phyloP scores from a whole-genome alignment of 2,797 vertebrate species.

The Anabas testudineus region DNA sequence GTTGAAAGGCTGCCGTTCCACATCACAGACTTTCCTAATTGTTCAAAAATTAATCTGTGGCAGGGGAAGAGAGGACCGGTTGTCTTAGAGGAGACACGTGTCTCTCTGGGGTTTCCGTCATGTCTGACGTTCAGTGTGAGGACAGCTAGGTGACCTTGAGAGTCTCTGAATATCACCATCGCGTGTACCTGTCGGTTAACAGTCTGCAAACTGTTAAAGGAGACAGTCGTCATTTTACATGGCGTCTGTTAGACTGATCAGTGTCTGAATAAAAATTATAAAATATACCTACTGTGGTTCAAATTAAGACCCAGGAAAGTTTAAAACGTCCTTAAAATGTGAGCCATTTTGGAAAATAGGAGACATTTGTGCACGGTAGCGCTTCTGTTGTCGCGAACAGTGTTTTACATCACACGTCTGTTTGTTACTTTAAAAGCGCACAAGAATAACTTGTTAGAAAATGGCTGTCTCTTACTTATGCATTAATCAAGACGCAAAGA shows the following conservation, averaged over 20 bases:
- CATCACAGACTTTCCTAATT: constrained; percentile 80
- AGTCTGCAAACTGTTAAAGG: constrained; percentile 16
- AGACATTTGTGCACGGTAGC: background rate
- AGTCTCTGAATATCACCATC: constrained; percentile 39
- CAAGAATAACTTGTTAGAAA: constrained; percentile 35
- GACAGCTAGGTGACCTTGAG: constrained; percentile 67
- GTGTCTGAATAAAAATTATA: background rate
- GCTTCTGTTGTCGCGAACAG: background rate
- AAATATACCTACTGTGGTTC: background rate
- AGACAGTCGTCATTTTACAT: background rate
- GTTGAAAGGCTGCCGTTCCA: constrained; percentile 76
- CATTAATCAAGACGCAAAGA: constrained; percentile 18
- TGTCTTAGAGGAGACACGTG: constrained; percentile 54
- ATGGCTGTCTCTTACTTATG: constrained; percentile 33
- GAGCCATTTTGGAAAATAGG: constrained; percentile 17
- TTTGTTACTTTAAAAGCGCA: constrained; percentile 23
- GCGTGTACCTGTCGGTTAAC: constrained; percentile 40
- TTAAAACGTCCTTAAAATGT: background rate
- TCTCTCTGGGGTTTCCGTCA: constrained; percentile 57
- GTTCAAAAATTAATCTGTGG: constrained; percentile 70
- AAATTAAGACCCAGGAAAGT: constrained; percentile 10
- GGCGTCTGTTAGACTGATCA: background rate
- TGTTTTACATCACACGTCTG: background rate
- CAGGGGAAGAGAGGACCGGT: constrained; percentile 40
- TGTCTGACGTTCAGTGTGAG: constrained; percentile 28